A percentile compares a stretch with the other conserved stretches of the same genome.
Evolutionary conservation across 2,797 vertebrate species (phyloP).

Genomic region (Thripadectes ignobilis): DNA sequence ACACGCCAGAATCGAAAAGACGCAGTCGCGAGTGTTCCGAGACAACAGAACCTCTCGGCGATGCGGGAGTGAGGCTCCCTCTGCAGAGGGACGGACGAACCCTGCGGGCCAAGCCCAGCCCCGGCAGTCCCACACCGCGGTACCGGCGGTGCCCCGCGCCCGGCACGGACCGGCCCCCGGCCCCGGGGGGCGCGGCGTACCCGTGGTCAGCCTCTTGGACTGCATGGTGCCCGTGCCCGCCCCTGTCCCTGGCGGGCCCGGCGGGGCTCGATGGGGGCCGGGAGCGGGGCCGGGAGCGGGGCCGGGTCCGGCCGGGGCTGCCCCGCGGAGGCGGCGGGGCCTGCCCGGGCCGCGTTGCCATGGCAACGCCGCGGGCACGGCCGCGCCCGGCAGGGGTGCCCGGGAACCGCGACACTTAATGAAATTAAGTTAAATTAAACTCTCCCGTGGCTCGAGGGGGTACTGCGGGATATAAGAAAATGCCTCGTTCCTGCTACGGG

Average conservation of each 20-base stretch:
- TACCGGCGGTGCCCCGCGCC: too few relatives aligned
- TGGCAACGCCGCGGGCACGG: neutral
- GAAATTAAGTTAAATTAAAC: neutral
- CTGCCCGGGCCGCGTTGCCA: slow-evolving; percentile 55
- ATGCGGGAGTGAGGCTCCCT: neutral
- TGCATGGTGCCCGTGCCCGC: too few relatives aligned
- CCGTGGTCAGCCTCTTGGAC: too few relatives aligned
- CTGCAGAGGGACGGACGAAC: neutral
- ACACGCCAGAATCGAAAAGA: neutral
- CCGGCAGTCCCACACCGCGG: too few relatives aligned
- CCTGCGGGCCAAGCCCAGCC: neutral
- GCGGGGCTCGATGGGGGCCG: too few relatives aligned
- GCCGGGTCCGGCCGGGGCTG: too few relatives aligned
- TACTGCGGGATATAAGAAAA: neutral
- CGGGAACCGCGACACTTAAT: neutral
- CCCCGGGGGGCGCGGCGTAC: too few relatives aligned
- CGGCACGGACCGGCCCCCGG: too few relatives aligned
- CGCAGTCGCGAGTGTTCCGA: neutral
- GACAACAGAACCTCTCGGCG: neutral
- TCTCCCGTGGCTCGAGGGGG: neutral
- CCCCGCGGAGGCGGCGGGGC: neutral
- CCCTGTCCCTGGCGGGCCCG: too few relatives aligned
- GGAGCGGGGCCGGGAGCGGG: too few relatives aligned
- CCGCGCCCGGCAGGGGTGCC: neutral
- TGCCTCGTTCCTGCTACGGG: neutral